Base-by-base conservation (phyloP, 2,797 vertebrate species). In the Limnodromus scolopaceus region DNA sequence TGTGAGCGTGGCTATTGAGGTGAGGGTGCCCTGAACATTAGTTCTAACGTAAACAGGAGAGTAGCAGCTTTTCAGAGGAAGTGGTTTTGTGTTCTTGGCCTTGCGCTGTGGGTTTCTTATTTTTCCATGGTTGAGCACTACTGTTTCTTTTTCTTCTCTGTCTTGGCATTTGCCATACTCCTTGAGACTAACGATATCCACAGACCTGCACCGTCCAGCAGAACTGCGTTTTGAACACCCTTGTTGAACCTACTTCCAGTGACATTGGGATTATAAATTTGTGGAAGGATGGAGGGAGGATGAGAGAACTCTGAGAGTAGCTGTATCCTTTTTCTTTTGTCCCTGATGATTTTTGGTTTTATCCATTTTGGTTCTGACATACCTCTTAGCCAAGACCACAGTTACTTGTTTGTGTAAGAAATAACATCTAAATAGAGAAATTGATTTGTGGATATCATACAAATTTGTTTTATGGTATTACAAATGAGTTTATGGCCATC, bases 61-160 rank as follows among this genome's bases (percentile, higher is more conserved):
- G 72, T 12, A 81, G 71, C 60, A 92, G 91, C 70, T 83, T 65
- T 81, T 91, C 90, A 93, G 87, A 96, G 95, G 95, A 93, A 97
- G 94, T 89, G 89, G 96, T 95, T 96, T 75, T 89, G 72, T 89
- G 87, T 89, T 97, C 87, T 83, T 94, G 91, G 81, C 89, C 84
- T 75, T 61, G 45, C n/a, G 28, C 79, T 95, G 87, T 1, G 75
- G 68, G 91, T 97, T 97, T 93, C 70, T 94, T 94, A 76, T 96
- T 94, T 86, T 95, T 95, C 80, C 77, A 79, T 81, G 72, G 79
- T 39, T 84, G 69, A 82, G 75, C 85, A 61, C 38, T 80, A 19
- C 74, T 51, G 71, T 85, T 93, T 95, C 81, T 74, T 93, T 89
- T 95, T 80, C 61, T 90, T 4, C 19, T 78, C 43, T 36, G 57